A percentile compares a stretch with the other conserved stretches of the same genome.
Evolutionary conservation across 1,140 invertebrate species (phyloP).

Genomic region (Drosophila orena): DNA sequence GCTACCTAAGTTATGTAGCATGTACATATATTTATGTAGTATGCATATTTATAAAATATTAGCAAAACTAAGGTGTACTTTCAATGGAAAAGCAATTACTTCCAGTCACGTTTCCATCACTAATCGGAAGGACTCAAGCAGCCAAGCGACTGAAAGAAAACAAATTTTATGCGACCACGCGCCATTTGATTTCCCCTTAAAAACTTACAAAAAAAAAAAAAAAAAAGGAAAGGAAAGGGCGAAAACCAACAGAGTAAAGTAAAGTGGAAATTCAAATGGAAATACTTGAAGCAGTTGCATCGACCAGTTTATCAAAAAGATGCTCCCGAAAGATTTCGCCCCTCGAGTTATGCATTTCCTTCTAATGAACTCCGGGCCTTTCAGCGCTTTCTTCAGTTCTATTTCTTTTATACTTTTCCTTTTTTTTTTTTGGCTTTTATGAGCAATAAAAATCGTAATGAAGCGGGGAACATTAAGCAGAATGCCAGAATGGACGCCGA

Average conservation of each 20-base stretch:
- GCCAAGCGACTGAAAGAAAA: slow-evolving; percentile 41
- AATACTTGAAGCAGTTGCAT: slow-evolving; percentile 46
- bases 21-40: too few species aligned
- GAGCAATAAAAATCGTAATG: slow-evolving; percentile 76
- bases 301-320: slow-evolving; percentile 46
- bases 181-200: slow-evolving; percentile 66
- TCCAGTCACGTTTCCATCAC: slow-evolving; percentile 38
- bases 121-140: slow-evolving; percentile 36
- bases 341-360: slow-evolving; percentile 30
- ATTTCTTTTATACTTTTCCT: neutral
- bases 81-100: neutral
- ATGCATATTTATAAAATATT: neutral
- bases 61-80: too few species aligned
- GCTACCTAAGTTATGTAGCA: too few species aligned
- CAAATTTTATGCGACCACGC: slow-evolving; percentile 70
- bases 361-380: slow-evolving; percentile 35
- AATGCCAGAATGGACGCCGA: slow-evolving; percentile 57
- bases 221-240: too few species aligned
- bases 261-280: slow-evolving; percentile 39
- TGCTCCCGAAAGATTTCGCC: slow-evolving; percentile 37
- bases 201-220: slow-evolving; percentile 16
- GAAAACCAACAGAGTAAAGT: slow-evolving; percentile 18
- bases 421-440: neutral
- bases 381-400: slow-evolving; percentile 12
- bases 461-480: slow-evolving; percentile 69